Evolutionary conservation across 1,140 invertebrate genomes (phyloP).

Genomic region (Apis laboriosa): DNA sequence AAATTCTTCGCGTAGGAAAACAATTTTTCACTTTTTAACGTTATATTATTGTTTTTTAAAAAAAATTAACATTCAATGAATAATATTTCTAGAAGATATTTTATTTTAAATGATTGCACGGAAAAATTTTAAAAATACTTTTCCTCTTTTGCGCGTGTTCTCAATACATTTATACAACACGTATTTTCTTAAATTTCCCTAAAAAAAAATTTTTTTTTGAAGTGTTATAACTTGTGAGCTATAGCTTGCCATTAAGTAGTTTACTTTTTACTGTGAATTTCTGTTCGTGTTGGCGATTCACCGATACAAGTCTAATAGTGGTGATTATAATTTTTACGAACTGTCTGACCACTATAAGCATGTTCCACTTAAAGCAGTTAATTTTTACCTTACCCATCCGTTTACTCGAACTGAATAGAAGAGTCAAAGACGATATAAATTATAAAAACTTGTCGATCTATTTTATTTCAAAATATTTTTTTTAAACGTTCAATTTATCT

Average conservation of each 20-base stretch:
- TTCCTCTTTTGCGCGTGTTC: too few species aligned
- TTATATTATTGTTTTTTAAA: not conserved
- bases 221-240: too few species aligned
- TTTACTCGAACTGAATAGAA: not conserved
- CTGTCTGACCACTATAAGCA: conserved; percentile 11
- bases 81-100: not conserved
- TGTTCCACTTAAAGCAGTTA: conserved; percentile 20
- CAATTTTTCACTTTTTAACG: not conserved
- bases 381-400: not conserved
- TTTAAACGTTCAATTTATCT: not conserved
- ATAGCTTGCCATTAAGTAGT: too few species aligned
- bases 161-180: too few species aligned
- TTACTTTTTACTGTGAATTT: too few species aligned
- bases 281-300: too few species aligned
- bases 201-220: too few species aligned
- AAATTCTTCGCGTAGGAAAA: not conserved
- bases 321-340: conserved; percentile 7
- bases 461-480: not conserved
- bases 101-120: not conserved
- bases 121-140: too few species aligned
- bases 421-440: not conserved
- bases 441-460: not conserved
- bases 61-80: not conserved
- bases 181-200: too few species aligned
- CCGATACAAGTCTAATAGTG: not conserved